phyloP scores from a whole-genome alignment of 2,888 invertebrate genomes.

The Apotomis betuletana region DNA sequence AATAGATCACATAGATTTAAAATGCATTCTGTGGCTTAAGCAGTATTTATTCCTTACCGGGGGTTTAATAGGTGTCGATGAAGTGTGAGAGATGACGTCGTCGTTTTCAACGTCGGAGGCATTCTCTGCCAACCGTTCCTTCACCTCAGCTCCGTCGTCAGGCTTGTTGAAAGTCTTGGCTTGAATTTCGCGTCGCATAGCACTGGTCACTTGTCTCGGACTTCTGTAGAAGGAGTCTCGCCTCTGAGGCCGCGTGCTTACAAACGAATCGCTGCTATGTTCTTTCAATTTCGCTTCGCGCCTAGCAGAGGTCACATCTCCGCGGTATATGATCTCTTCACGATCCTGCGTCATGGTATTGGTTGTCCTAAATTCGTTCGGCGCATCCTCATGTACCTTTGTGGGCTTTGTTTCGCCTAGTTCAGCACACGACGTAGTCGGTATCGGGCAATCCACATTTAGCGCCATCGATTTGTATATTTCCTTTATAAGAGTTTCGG shows the following conservation, averaged over 20 bases:
- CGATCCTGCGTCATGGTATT: constrained; percentile 3
- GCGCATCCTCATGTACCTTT: not conserved
- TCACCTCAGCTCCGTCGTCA: not conserved
- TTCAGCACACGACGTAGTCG: constrained; percentile 56
- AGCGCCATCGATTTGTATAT: constrained; percentile 74
- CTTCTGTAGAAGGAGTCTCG: constrained; percentile 27
- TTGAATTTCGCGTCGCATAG: constrained; percentile 6
- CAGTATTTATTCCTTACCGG: constrained; percentile 20
- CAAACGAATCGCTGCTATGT: constrained; percentile 9
- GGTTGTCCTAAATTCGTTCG: not conserved
- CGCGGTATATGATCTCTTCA: constrained; percentile 21
- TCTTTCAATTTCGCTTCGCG: constrained; percentile 1
- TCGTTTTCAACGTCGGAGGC: constrained; percentile 49
- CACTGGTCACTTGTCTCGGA: constrained; percentile 37
- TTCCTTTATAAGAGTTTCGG: constrained; percentile 71
- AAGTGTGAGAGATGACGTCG: constrained; percentile 44
- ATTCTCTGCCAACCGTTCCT: constrained; percentile 44
- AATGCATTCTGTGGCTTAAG: not conserved
- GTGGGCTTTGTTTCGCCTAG: constrained; percentile 49
- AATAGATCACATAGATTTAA: not conserved
- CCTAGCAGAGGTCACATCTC: constrained; percentile 11
- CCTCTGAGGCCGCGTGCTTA: not conserved
- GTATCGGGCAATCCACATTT: constrained; percentile 56
- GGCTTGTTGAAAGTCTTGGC: not conserved
- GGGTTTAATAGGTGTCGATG: constrained; percentile 4